Conservation (phyloP, 1,140 invertebrate genomes). For the Steinernema khuongi region DNA sequence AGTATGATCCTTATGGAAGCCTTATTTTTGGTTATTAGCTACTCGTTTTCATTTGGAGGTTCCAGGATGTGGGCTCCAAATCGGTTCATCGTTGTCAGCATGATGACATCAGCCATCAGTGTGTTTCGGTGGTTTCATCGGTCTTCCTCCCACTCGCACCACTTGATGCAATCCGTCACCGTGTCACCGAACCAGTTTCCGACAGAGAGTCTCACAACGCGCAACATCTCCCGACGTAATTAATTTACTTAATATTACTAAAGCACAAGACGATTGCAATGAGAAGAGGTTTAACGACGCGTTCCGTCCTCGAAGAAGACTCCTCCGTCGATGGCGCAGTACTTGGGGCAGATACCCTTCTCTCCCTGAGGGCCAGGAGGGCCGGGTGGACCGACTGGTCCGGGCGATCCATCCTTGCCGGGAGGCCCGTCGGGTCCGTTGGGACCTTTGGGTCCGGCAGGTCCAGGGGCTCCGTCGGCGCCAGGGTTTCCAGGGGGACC, state of each 20-base stretch:
- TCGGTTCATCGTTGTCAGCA: no score
- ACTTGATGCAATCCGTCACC: neutral
- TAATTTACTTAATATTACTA: neutral
- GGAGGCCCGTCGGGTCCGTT: slow-evolving; percentile 34
- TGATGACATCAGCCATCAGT: no score
- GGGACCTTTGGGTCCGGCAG: slow-evolving; percentile 32
- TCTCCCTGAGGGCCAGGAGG: slow-evolving; percentile 35
- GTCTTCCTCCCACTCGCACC: neutral
- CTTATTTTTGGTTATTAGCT: neutral
- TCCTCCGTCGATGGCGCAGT: slow-evolving; percentile 52
- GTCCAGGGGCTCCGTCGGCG: slow-evolving; percentile 15
- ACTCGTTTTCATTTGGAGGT: neutral
- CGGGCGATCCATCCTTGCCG: slow-evolving; percentile 37
- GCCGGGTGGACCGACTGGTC: slow-evolving; percentile 30
- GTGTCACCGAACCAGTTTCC: neutral
- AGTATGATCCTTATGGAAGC: neutral
- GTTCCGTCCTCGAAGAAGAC: slow-evolving; percentile 58
- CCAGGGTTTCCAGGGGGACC: neutral
- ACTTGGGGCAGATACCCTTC: slow-evolving; percentile 54
- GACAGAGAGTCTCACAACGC: neutral
- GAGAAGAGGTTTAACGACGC: slow-evolving; percentile 32
- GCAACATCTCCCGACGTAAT: neutral
- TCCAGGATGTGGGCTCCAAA: no score
- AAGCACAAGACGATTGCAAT: neutral
- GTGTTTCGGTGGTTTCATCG: neutral